Evolutionary conservation across 2,888 invertebrate genomes (phyloP), one percentile per base, ranked within the genome.

Genomic region (Capitulum mitella): DNA sequence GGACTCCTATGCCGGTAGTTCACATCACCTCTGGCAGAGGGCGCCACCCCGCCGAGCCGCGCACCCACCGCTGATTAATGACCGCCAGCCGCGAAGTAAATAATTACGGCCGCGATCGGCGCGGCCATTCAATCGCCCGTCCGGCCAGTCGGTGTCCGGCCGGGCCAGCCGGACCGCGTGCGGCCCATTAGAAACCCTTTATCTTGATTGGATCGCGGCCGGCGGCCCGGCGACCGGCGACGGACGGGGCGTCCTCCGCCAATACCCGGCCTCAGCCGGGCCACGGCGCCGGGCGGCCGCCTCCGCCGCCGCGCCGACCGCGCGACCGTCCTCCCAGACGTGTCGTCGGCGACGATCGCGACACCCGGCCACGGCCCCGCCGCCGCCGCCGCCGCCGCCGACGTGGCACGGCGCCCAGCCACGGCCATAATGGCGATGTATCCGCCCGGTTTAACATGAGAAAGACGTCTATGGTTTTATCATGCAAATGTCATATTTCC

Each of bases 401-500:
- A n/a, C n/a, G n/a, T n/a, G 22, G 19, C 22, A 16, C 51, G 22
- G 51, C 22, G 22, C 51, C 1, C 5, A 5, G 1, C 5, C 51
- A 22, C 19, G 22, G 34, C 64, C 14, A 34, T 32, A 34, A 34
- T 19, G 64, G 64, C 29, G 34, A 34, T 34, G 19, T 19, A 64
- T 64, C 34, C 64, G 64, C 16, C 29, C 64, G 32, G 2, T 34
- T 64, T 64, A 34, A 34, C 64, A 64, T 64, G 19, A 32, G 64
- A 64, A 34, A 14, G 29, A 19, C 64, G 32, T 5, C 19, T 29
- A 58, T 22, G 64, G 34, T 34, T 64, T 64, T 64, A 34, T 64
- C 64, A 64, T 64, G 64, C 34, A 64, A 34, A 64, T 64, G 64
- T 19, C 64, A 64, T 1, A 34, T 64, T 64, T 64, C 64, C 64